These are phyloP conservation scores for Antheraea mylitta DNA, from an alignment of 1,140 invertebrate genomes.

Conservation along the genomic window DNA sequence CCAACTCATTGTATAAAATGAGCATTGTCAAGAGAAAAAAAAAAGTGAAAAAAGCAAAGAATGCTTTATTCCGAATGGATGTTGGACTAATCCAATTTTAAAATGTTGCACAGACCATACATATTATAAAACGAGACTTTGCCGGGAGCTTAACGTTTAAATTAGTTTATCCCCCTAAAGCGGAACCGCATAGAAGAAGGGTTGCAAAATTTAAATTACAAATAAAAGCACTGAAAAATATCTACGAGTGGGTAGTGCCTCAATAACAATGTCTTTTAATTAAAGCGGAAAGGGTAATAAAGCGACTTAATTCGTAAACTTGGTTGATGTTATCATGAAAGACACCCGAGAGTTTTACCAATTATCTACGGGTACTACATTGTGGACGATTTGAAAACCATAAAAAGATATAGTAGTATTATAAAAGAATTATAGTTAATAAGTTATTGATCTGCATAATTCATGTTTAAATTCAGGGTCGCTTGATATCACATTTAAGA, in stretches of 20 bases:
- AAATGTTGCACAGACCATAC: conserved; percentile 58
- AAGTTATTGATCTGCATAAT: not conserved
- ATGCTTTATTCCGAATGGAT: conserved; percentile 26
- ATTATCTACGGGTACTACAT: conserved; percentile 29
- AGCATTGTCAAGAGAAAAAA: not conserved
- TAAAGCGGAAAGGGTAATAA: conserved; percentile 77
- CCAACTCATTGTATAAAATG: not conserved
- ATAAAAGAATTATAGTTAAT: not conserved
- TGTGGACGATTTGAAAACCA: conserved; percentile 28
- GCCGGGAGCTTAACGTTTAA: conserved; percentile 72
- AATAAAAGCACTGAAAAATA: conserved; percentile 79
- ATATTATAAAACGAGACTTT: conserved; percentile 70
- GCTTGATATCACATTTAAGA: no score
- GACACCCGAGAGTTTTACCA: conserved; percentile 43
- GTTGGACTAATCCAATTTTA: conserved; percentile 50
- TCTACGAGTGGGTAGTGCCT: conserved; percentile 73
- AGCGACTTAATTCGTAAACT: conserved; percentile 73
- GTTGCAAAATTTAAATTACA: conserved; percentile 79
- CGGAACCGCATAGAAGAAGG: conserved; percentile 57
- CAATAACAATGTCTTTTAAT: conserved; percentile 77
- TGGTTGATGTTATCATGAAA: conserved; percentile 59
- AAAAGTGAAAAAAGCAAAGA: conserved; percentile 11
- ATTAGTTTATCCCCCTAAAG: conserved; percentile 74
- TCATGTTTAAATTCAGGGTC: no score
- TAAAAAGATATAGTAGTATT: not conserved